These are phyloP conservation scores for Nibea coibor DNA, from an alignment of 2,113 vertebrate species.

Conservation along the genomic window DNA sequence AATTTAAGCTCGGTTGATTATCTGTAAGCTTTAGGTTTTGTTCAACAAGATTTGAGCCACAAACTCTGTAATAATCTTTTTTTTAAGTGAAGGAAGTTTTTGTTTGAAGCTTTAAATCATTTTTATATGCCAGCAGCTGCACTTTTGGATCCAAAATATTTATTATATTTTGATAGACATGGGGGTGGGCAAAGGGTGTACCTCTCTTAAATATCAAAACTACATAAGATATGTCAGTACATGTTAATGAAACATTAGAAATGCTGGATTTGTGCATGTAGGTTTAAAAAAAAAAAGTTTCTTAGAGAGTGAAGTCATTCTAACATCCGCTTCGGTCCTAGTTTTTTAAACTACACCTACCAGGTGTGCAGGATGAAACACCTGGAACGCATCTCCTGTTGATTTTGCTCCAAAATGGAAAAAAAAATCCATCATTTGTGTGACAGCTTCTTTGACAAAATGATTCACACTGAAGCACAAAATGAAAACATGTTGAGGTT, in stretches of 20 bases:
- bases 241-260: neutral
- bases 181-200: neutral
- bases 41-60: conserved; percentile 14
- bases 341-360: conserved; percentile 7
- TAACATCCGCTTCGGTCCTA: neutral
- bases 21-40: conserved; percentile 28
- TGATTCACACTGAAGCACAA: conserved; percentile 46
- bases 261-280: neutral
- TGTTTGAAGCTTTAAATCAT: neutral
- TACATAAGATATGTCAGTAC: neutral
- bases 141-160: neutral
- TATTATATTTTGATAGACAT: too few species aligned
- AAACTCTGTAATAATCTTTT: neutral
- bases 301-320: neutral
- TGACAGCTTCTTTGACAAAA: conserved; percentile 27
- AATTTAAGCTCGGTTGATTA: conserved; percentile 38
- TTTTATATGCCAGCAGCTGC: neutral
- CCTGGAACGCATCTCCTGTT: conserved; percentile 35
- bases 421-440: conserved; percentile 37
- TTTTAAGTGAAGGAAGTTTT: neutral
- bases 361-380: conserved; percentile 40
- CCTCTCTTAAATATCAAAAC: neutral
- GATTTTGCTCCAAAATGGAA: conserved; percentile 28
- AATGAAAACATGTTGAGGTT: conserved; percentile 48
- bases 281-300: neutral